These are phyloP conservation scores for Heliconius ismenius DNA, from an alignment of 2,888 invertebrate species.

Conservation along the genomic window DNA sequence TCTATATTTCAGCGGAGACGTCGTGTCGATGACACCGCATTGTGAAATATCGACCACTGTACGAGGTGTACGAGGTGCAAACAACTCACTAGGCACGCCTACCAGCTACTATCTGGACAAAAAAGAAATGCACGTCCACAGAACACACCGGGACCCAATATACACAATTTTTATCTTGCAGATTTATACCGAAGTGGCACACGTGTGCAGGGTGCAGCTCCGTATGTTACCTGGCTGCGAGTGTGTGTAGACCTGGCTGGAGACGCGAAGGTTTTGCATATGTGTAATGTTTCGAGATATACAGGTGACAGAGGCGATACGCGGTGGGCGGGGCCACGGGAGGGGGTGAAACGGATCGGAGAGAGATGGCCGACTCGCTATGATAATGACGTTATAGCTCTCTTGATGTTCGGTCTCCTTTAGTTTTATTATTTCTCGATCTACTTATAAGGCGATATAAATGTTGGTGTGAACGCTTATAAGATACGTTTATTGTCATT, in stretches of 20 bases:
- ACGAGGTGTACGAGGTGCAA: slow-evolving; percentile 78
- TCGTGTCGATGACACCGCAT: slow-evolving; percentile 69
- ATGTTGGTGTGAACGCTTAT: slow-evolving; percentile 78
- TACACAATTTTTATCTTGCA: slow-evolving; percentile 80
- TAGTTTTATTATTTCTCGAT: slow-evolving; percentile 81
- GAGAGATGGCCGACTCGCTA: slow-evolving; percentile 80
- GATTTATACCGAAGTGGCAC: slow-evolving; percentile 67
- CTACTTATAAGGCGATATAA: slow-evolving; percentile 81
- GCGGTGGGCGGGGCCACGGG: slow-evolving; percentile 76
- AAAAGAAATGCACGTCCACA: slow-evolving; percentile 63
- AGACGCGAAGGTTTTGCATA: slow-evolving; percentile 80
- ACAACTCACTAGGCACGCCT: slow-evolving; percentile 79
- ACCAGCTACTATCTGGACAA: slow-evolving; percentile 69
- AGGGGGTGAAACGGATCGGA: slow-evolving; percentile 80
- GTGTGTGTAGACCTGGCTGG: slow-evolving; percentile 36
- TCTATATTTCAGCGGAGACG: slow-evolving; percentile 55
- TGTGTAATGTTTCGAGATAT: slow-evolving; percentile 82
- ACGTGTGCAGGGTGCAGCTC: slow-evolving; percentile 45
- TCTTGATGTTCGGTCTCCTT: slow-evolving; percentile 78
- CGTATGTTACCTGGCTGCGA: slow-evolving; percentile 29
- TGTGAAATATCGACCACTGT: slow-evolving; percentile 78
- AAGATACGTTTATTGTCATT: slow-evolving; percentile 80
- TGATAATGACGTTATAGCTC: slow-evolving; percentile 83
- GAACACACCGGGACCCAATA: slow-evolving; percentile 65
- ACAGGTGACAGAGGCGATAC: slow-evolving; percentile 81